Evolutionary conservation across 2,113 vertebrate species (phyloP).

Genomic region (Myotis davidii): DNA sequence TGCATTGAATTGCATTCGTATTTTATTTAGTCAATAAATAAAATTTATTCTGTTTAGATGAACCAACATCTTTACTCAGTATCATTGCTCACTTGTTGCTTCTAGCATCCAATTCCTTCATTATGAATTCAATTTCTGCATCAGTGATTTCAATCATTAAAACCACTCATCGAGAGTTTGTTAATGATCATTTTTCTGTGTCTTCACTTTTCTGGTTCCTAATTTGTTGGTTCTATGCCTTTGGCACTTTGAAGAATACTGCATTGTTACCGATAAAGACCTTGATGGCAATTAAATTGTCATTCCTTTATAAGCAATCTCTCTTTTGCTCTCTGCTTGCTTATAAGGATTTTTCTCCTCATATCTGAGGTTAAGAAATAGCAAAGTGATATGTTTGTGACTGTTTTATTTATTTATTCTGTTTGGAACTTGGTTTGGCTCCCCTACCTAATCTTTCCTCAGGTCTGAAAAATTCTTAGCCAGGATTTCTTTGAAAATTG

Average conservation of each 20-base stretch:
- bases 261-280: not conserved
- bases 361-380: not conserved
- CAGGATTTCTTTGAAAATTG: not conserved
- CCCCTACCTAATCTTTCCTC: no score
- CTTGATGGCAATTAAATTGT: not conserved
- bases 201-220: not conserved
- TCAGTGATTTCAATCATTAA: not conserved
- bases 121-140: not conserved
- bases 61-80: not conserved
- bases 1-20: no score
- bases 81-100: not conserved
- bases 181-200: not conserved
- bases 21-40: not conserved
- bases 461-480: not conserved
- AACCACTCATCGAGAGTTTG: not conserved
- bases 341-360: not conserved
- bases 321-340: not conserved
- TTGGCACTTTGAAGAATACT: not conserved
- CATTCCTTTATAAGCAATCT: not conserved
- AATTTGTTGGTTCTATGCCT: not conserved
- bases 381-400: accelerated
- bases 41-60: no score
- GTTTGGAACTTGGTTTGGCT: not conserved
- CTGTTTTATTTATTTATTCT: not conserved
- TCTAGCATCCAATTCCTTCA: not conserved